A percentile compares a stretch with the other conserved stretches of the same genome.
Evolutionary conservation across 2,888 invertebrate genomes (phyloP).

Genomic region (Andricus quercusramuli): DNA sequence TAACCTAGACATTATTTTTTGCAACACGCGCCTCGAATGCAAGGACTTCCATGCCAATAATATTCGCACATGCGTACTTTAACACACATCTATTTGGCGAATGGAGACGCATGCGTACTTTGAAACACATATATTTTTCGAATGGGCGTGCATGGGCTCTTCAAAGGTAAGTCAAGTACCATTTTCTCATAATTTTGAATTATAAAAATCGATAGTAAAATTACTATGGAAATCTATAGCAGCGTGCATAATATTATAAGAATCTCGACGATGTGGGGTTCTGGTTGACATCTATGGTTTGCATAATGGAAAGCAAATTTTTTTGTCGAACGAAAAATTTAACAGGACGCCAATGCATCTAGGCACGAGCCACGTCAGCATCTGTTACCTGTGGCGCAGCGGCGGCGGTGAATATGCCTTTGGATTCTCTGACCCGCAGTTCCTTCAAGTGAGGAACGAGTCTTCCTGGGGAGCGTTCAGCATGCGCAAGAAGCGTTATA

Average conservation of each 20-base stretch:
- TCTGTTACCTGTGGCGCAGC: slow-evolving; percentile 49
- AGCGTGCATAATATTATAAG: background rate
- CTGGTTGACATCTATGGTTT: background rate
- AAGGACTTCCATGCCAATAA: no score
- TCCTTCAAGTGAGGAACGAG: slow-evolving; percentile 67
- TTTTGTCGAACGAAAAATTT: background rate
- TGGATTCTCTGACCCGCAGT: slow-evolving; percentile 77
- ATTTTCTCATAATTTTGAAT: no score
- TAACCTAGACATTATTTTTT: no score
- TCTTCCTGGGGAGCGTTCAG: slow-evolving; percentile 70
- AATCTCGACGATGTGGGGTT: background rate
- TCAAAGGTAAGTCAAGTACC: no score
- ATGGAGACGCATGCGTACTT: no score
- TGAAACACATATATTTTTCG: no score
- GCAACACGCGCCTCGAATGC: no score
- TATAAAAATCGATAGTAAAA: no score
- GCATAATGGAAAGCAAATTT: background rate
- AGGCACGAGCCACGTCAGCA: slow-evolving; percentile 76
- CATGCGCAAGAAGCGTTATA: slow-evolving; percentile 71
- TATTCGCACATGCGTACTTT: no score
- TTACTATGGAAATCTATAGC: no score
- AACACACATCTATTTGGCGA: no score
- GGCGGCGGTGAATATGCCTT: slow-evolving; percentile 68
- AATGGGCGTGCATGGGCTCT: no score
- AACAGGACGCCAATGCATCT: slow-evolving; percentile 72